phyloP scores from a whole-genome alignment of 1,140 invertebrate species.

The Wasmannia auropunctata region DNA sequence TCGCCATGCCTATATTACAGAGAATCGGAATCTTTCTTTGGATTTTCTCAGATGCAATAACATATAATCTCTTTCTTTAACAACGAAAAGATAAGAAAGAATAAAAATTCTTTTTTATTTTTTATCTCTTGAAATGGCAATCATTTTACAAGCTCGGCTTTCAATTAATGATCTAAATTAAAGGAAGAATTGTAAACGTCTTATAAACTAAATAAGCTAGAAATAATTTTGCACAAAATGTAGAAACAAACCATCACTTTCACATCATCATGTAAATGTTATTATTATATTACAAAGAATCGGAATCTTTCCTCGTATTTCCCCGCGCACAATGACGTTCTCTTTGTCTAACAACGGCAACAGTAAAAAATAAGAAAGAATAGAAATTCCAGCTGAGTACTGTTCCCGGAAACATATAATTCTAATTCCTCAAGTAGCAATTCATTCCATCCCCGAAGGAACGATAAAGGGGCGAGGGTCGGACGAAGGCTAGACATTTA shows the following conservation, averaged over 20 bases:
- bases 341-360: not conserved
- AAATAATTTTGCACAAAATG: not conserved
- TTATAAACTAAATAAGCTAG: not conserved
- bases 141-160: not conserved
- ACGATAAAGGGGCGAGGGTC: conserved; percentile 73
- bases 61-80: not conserved
- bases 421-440: conserved; percentile 83
- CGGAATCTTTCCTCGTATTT: not conserved
- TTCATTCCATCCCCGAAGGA: conserved; percentile 81
- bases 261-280: not conserved
- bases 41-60: not conserved
- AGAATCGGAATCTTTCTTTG: not conserved
- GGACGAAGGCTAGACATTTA: conserved; percentile 78
- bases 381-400: conserved; percentile 28
- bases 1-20: not conserved
- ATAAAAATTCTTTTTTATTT: conserved; percentile 40
- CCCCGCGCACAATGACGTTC: not conserved
- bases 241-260: not conserved
- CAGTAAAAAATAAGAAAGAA: not conserved
- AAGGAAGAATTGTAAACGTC: not conserved
- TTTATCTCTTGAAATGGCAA: not conserved
- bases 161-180: not conserved
- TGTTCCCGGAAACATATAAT: conserved; percentile 80
- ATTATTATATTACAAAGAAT: not conserved
- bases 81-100: not conserved